phyloP scores from a whole-genome alignment of 2,797 vertebrate genomes.

The Peromyscus melanophrys region DNA sequence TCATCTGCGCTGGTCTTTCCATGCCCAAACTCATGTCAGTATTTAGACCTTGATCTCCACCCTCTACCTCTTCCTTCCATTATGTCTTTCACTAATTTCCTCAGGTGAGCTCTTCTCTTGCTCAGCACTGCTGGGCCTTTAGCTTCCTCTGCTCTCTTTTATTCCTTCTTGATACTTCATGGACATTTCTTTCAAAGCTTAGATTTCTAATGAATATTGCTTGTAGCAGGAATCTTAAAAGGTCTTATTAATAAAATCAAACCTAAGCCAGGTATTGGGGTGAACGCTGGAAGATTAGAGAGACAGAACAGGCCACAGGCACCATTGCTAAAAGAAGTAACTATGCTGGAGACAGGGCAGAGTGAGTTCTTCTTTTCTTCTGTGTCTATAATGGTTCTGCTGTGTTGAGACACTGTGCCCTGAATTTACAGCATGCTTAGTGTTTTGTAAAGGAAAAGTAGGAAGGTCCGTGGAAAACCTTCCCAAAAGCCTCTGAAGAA shows the following conservation, averaged over 20 bases:
- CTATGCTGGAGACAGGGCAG: not conserved
- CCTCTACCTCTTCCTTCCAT: not conserved
- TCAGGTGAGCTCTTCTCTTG: conserved; percentile 21
- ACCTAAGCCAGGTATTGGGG: no score
- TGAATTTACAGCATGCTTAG: conserved; percentile 50
- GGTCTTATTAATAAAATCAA: no score
- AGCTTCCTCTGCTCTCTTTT: not conserved
- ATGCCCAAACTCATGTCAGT: not conserved
- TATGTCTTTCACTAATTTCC: not conserved
- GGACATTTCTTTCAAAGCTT: conserved; percentile 33
- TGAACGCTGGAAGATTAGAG: no score
- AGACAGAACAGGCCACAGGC: no score
- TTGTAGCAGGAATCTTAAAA: not conserved
- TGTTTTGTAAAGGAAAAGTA: conserved; percentile 35
- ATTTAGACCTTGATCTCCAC: not conserved
- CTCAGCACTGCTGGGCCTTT: not conserved
- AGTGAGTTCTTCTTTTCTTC: not conserved
- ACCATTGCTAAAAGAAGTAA: not conserved
- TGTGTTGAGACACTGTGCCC: not conserved
- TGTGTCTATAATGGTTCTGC: not conserved
- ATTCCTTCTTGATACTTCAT: not conserved
- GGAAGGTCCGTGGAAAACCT: conserved; percentile 45
- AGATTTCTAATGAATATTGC: conserved; percentile 51
- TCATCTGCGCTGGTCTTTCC: not conserved
- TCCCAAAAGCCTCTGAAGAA: conserved; percentile 68